Percentiles rank a stretch among this genome's conserved stretches.
Evolutionary conservation across 2,113 vertebrate genomes (phyloP).

Genomic region (Chaetura pelagica): DNA sequence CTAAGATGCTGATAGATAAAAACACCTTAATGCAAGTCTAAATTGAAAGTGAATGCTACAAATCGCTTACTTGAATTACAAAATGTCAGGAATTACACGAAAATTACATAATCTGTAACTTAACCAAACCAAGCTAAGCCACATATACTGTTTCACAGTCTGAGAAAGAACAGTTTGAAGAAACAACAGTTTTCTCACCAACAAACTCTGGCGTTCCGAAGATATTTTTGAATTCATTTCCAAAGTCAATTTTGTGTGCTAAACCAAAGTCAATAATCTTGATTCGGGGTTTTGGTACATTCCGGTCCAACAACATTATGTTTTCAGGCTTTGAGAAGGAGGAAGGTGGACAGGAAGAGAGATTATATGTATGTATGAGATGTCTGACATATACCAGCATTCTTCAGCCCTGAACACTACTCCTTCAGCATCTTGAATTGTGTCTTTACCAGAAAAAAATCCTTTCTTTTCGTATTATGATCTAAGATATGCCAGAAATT

Average conservation of each 20-base stretch:
- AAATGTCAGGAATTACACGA: not conserved
- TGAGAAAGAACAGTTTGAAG: not conserved
- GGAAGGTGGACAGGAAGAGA: constrained; percentile 13
- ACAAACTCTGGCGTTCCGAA: constrained; percentile 98
- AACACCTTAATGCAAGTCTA: not conserved
- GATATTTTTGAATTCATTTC: constrained; percentile 99
- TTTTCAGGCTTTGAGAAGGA: constrained; percentile 89
- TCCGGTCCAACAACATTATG: constrained; percentile 96
- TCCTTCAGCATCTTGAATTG: not conserved
- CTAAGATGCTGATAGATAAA: not conserved
- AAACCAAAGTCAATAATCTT: constrained; percentile 98
- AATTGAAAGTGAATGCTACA: not conserved
- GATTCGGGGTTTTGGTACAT: constrained; percentile 92
- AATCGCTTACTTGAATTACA: not conserved
- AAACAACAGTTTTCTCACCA: constrained; percentile 80
- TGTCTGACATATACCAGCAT: not conserved
- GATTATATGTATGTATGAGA: not conserved
- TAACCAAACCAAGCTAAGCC: not conserved
- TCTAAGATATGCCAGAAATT: not conserved
- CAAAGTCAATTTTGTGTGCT: constrained; percentile 97
- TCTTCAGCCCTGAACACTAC: not conserved
- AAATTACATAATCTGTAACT: not conserved
- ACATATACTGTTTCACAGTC: not conserved
- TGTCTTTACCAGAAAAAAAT: not conserved
- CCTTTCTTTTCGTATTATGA: not conserved